Evolutionary conservation across 2,797 vertebrate species (phyloP).

Genomic region (Miichthys miiuy): DNA sequence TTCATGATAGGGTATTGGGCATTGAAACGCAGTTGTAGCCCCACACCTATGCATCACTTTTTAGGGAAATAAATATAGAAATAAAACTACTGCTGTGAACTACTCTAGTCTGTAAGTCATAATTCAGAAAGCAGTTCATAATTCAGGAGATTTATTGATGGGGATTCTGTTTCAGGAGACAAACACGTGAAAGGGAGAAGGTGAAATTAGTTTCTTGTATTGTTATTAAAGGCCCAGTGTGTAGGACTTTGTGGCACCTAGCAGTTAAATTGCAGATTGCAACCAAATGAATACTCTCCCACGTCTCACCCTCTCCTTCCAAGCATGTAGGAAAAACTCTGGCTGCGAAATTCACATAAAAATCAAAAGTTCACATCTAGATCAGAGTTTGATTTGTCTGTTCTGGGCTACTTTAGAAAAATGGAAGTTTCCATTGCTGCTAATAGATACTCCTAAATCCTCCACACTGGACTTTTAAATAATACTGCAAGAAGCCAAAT

Average conservation of each 20-base stretch:
- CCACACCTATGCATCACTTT: background rate
- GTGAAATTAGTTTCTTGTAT: background rate
- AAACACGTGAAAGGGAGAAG: background rate
- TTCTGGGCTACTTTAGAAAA: no score
- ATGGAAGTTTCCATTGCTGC: no score
- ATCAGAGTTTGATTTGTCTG: no score
- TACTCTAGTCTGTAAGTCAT: background rate
- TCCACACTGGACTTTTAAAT: background rate
- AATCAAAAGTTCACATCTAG: no score
- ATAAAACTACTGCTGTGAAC: background rate
- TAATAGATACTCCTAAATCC: no score
- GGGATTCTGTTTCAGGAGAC: background rate
- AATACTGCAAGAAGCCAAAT: background rate
- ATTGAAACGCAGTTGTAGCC: background rate
- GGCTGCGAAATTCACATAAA: no score
- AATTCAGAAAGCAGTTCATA: background rate
- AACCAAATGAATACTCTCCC: no score
- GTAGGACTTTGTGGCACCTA: no score
- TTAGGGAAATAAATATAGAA: background rate
- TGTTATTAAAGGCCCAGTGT: background rate
- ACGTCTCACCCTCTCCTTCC: no score
- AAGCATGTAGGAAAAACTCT: no score
- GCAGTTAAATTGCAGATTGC: no score
- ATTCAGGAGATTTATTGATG: background rate
- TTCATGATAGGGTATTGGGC: background rate